These are phyloP conservation scores for Mesaphorura yosii DNA, from an alignment of 1,140 invertebrate genomes.

Conservation along the genomic window DNA sequence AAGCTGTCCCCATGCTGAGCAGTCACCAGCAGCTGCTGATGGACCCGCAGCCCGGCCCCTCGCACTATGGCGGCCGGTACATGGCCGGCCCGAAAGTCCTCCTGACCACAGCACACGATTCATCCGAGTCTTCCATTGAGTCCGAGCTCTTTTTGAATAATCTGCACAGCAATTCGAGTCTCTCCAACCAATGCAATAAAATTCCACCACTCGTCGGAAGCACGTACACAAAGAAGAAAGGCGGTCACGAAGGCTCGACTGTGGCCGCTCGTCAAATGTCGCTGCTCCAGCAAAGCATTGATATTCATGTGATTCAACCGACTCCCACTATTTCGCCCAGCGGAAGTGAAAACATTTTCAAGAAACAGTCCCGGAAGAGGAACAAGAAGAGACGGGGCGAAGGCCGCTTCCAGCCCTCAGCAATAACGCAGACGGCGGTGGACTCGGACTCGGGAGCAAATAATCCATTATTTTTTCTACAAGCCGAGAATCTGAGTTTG, in stretches of 20 bases:
- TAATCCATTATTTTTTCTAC: conserved; percentile 20
- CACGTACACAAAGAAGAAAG: neutral
- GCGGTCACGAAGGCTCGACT: neutral
- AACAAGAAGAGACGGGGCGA: neutral
- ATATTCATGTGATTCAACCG: conserved; percentile 59
- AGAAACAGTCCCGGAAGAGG: neutral
- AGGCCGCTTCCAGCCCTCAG: neutral
- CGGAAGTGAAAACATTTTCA: conserved; percentile 52
- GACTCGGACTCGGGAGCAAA: neutral
- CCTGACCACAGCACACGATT: conserved; percentile 7
- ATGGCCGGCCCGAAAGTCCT: conserved; percentile 32
- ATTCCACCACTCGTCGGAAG: neutral
- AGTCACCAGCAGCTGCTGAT: too few species aligned
- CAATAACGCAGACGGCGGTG: neutral
- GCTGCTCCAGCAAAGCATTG: conserved; percentile 53
- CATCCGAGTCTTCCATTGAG: conserved; percentile 4
- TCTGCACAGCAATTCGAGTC: neutral
- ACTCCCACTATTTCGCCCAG: conserved; percentile 69
- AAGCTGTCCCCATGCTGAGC: too few species aligned
- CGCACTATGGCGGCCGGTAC: too few species aligned
- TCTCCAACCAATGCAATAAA: neutral
- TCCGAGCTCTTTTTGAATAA: neutral
- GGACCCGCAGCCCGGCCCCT: too few species aligned
- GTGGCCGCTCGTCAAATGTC: too few species aligned
- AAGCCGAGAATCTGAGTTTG: conserved; percentile 22